Evolutionary conservation across 2,797 vertebrate genomes (phyloP).

Genomic region (Poeciliopsis gracilis): DNA sequence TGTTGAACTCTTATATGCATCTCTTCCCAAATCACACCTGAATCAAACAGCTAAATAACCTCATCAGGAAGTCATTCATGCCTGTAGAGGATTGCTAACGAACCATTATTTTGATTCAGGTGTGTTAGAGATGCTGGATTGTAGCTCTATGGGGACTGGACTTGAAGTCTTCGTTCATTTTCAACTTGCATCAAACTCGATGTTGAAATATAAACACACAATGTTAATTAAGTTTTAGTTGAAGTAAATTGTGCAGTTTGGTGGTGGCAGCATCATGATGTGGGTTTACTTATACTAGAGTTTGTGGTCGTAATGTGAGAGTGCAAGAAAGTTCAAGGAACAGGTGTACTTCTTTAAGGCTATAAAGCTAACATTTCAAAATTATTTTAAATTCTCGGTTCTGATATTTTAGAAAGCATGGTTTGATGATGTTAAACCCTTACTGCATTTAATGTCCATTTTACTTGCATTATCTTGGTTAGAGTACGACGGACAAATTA

Average conservation of each 20-base stretch:
- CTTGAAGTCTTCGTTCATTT: not conserved
- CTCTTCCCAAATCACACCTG: not conserved
- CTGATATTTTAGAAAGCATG: constrained; percentile 21
- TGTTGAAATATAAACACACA: not conserved
- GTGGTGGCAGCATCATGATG: not conserved
- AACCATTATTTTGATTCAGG: not conserved
- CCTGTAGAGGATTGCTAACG: not conserved
- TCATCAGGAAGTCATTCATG: not conserved
- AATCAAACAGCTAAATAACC: not conserved
- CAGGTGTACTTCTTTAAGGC: not conserved
- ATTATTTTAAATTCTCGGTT: not conserved
- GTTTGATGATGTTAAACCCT: constrained; percentile 41
- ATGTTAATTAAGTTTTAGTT: not conserved
- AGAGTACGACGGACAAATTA: constrained; percentile 53
- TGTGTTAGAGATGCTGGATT: not conserved
- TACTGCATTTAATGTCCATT: constrained; percentile 53
- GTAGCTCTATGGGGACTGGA: not conserved
- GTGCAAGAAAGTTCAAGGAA: not conserved
- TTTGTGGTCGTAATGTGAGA: not conserved
- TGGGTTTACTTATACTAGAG: not conserved
- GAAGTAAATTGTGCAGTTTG: not conserved
- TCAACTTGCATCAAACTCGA: not conserved
- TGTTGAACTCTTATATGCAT: not conserved
- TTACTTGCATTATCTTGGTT: constrained; percentile 35
- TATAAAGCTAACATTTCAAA: not conserved